Percentiles rank a stretch among this genome's conserved stretches.
These are phyloP conservation scores for Trisateles emortualis DNA, from an alignment of 2,888 invertebrate species.

Conservation along the genomic window DNA sequence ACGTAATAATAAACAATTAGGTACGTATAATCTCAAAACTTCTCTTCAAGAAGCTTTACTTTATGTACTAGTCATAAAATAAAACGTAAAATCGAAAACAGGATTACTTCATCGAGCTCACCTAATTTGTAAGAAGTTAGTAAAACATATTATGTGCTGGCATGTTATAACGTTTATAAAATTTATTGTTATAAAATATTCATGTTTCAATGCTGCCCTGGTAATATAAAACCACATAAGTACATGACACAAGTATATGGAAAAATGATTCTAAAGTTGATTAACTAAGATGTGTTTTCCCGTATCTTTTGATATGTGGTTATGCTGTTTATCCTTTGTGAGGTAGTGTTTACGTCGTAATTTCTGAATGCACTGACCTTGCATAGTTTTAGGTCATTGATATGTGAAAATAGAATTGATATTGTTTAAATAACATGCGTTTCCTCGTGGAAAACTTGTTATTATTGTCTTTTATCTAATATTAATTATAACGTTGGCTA, in stretches of 20 bases:
- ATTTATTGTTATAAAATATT: slow-evolving; percentile 24
- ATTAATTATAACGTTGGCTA: too few relatives aligned
- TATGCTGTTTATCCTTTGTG: too few relatives aligned
- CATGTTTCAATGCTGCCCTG: too few relatives aligned
- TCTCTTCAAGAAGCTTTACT: neutral
- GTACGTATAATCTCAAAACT: neutral
- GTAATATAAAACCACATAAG: too few relatives aligned
- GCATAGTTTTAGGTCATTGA: slow-evolving; percentile 23
- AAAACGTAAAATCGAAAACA: slow-evolving; percentile 24
- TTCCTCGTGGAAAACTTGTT: neutral
- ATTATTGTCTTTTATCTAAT: too few relatives aligned
- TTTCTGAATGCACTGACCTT: slow-evolving; percentile 22
- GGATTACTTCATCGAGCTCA: slow-evolving; percentile 18
- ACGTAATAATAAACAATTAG: neutral
- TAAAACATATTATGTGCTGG: slow-evolving; percentile 11
- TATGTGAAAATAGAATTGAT: slow-evolving; percentile 8
- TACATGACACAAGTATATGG: too few relatives aligned
- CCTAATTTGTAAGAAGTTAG: slow-evolving; percentile 26
- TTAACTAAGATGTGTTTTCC: too few relatives aligned
- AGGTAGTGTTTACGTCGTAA: slow-evolving; percentile 21
- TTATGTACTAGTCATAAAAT: slow-evolving; percentile 21
- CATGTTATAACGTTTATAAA: slow-evolving; percentile 16
- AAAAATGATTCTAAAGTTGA: too few relatives aligned
- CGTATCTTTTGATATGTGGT: too few relatives aligned
- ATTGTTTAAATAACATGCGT: neutral